Evolutionary conservation across 2,113 vertebrate species (phyloP).

Genomic region (Tragelaphus scriptus): DNA sequence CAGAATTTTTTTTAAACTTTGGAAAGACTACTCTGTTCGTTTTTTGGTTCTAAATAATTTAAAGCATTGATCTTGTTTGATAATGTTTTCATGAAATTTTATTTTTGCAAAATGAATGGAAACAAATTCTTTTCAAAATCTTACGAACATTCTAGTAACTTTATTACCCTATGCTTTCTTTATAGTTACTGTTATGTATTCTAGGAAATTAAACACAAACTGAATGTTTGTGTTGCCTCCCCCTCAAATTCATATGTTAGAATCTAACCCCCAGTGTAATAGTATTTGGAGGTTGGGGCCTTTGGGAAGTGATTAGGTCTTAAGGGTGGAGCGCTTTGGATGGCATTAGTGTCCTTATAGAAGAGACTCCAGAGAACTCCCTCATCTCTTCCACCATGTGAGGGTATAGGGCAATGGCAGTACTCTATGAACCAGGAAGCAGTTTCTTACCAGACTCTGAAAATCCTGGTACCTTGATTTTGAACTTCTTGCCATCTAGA

Average conservation of each 20-base stretch:
- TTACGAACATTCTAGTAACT: not conserved
- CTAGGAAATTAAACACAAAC: not conserved
- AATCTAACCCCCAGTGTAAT: not conserved
- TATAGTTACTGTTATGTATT: not conserved
- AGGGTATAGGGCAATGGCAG: not conserved
- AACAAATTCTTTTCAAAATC: not conserved
- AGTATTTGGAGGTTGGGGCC: not conserved
- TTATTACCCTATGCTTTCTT: not conserved
- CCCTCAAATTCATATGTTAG: not conserved
- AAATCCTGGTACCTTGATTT: not conserved
- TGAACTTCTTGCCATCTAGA: not conserved
- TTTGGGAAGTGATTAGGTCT: not conserved
- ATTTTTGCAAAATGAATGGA: not conserved
- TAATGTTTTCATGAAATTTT: constrained; percentile 8
- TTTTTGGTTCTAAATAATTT: constrained; percentile 1
- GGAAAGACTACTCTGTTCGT: not conserved
- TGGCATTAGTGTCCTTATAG: not conserved
- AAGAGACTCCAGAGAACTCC: not conserved
- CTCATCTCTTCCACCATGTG: not conserved
- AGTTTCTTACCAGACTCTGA: not conserved
- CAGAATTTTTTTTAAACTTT: not conserved
- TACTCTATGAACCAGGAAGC: not conserved
- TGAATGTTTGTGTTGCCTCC: not conserved
- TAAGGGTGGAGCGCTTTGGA: not conserved
- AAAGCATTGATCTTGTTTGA: not conserved